A percentile compares a stretch with the other conserved stretches of the same genome.
Conservation (phyloP, 2,888 invertebrate genomes). For the Bugulina stolonifera region DNA sequence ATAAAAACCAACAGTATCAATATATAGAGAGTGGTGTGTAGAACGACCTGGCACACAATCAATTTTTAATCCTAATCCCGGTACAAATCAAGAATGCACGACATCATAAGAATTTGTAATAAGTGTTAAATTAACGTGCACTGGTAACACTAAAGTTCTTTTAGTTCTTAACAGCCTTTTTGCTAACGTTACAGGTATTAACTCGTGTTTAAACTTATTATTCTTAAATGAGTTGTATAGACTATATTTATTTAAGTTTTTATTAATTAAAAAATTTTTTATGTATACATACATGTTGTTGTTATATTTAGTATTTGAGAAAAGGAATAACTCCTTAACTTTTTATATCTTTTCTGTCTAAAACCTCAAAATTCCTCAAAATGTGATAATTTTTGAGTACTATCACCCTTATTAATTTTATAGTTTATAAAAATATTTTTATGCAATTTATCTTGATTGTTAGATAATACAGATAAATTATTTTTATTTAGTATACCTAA, state of each 20-base stretch:
- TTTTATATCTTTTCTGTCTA: not conserved
- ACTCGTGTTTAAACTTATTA: not conserved
- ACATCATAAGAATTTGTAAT: conserved; percentile 7
- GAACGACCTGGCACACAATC: not conserved
- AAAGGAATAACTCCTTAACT: not conserved
- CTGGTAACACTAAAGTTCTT: not conserved
- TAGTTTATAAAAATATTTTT: not conserved
- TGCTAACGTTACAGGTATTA: not conserved
- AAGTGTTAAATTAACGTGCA: not conserved
- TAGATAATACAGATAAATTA: not conserved
- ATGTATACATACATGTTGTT: not conserved
- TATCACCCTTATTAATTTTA: not conserved
- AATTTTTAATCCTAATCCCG: conserved; percentile 11
- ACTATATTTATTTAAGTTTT: not conserved
- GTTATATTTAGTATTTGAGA: not conserved
- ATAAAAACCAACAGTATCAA: not conserved
- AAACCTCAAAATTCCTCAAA: not conserved
- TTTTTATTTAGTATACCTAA: not conserved
- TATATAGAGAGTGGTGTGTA: not conserved
- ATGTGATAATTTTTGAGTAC: not conserved
- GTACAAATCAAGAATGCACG: conserved; percentile 5
- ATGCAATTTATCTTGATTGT: not conserved
- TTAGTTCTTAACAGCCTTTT: not conserved
- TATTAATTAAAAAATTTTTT: not conserved
- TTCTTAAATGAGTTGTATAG: not conserved